These are phyloP conservation scores for Hypercompe scribonia DNA, from an alignment of 2,888 invertebrate species.

Conservation along the genomic window DNA sequence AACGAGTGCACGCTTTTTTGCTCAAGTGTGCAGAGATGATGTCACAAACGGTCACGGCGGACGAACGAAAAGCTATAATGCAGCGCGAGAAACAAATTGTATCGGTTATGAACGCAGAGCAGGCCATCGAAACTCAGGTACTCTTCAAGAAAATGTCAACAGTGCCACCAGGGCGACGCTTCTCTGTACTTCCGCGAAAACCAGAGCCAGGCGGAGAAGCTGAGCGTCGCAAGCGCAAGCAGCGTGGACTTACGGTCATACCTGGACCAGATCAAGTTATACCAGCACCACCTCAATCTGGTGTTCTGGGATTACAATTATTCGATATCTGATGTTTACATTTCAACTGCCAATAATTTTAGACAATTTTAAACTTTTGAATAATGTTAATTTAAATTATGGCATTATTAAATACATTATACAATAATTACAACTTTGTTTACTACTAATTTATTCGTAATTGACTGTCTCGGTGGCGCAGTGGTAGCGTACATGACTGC, in stretches of 20 bases:
- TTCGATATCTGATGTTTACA: slow-evolving; percentile 69
- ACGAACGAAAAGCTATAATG: slow-evolving; percentile 75
- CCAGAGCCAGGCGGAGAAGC: slow-evolving; percentile 56
- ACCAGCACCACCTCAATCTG: slow-evolving; percentile 68
- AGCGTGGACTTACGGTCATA: slow-evolving; percentile 76
- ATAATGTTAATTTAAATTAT: slow-evolving; percentile 5
- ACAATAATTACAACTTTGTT: not conserved
- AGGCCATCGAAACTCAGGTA: slow-evolving; percentile 71
- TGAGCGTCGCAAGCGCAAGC: slow-evolving; percentile 69
- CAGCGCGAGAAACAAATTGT: slow-evolving; percentile 73
- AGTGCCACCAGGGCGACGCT: slow-evolving; percentile 73
- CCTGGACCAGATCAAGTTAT: slow-evolving; percentile 71
- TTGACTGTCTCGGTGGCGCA: too few species aligned
- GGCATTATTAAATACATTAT: not conserved
- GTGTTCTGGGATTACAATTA: slow-evolving; percentile 69
- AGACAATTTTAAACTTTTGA: slow-evolving; percentile 4
- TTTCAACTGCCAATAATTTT: not conserved
- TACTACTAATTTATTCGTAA: not conserved
- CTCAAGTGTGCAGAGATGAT: slow-evolving; percentile 77
- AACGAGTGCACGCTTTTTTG: slow-evolving; percentile 76
- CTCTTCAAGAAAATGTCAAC: slow-evolving; percentile 79
- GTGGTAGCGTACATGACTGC: too few species aligned
- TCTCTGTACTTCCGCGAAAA: slow-evolving; percentile 74
- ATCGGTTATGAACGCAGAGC: slow-evolving; percentile 69
- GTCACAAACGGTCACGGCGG: slow-evolving; percentile 66